Base-by-base conservation (phyloP, 2,113 vertebrate genomes). In the Centropristis striata region DNA sequence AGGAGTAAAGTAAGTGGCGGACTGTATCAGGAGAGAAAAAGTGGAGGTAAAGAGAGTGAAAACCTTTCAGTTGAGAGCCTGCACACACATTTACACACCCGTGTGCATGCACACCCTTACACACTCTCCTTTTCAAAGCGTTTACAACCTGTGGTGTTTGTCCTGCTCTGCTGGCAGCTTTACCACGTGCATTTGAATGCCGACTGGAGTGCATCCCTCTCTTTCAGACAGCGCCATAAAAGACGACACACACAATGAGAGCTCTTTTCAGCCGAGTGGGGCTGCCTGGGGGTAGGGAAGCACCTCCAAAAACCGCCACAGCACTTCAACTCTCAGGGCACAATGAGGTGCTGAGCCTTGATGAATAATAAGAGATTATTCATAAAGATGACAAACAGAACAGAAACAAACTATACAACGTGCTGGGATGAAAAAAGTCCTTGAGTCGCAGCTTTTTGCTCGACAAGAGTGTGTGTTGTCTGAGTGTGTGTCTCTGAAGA, bases 141-240 rank as follows among this genome's bases (percentile, higher is more conserved):
- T 89, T 93, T 89, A 93, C 90, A 94, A 93, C 88, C 90, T 90
- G 93, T 89, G 90, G 86, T 92, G 91, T 92, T 92, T 92, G 90
- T 88, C 92, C 93, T 92, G 91, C 88, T 91, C 91, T 77, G 84
- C 86, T 91, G 88, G 87, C 92, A 87, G 89, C 90, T 86, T 81
- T 85, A 92, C 92, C 90, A 86, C 79, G 86, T 92, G 85, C 90
- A 92, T 94, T 91, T 93, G 86, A 92, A 94, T 93, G 89, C 83
- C 75, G 90, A 91, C 87, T 92, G 90, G 92, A 91, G 91, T 89
- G 89, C 89, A 92, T 93, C 91, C 88, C 86, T 92, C 88, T 89
- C 81, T 87, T 90, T 90, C 83, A 89, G 88, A 89, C 80, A 88
- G 89, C 76, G 49, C 92, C 88, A 92, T 92, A 93, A 94, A 93